Conservation (phyloP, 2,797 vertebrate species). For the Hypotaenidia okinawae region DNA sequence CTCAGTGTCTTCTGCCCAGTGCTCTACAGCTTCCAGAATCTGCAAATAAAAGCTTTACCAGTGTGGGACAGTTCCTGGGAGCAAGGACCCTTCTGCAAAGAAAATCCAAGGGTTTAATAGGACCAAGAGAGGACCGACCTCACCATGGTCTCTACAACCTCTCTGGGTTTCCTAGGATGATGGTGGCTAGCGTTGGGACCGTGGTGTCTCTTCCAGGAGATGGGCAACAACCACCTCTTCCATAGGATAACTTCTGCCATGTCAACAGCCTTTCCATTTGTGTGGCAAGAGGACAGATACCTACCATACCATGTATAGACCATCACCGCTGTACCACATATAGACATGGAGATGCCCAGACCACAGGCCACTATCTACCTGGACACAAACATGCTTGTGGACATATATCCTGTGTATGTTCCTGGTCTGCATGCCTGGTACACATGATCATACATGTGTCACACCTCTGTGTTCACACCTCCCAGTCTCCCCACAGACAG, state of each 20-base stretch:
- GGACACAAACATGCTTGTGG: too few species aligned
- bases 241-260: too few species aligned
- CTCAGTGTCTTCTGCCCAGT: background rate
- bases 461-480: background rate
- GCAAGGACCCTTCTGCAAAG: background rate
- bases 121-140: background rate
- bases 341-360: too few species aligned
- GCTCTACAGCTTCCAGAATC: background rate
- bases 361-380: too few species aligned
- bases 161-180: fast-evolving
- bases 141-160: background rate
- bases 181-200: background rate
- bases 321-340: too few species aligned
- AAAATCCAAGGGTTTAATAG: background rate
- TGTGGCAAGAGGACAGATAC: background rate
- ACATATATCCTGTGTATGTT: too few species aligned
- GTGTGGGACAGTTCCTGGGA: background rate
- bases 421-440: too few species aligned
- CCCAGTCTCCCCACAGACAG: fast-evolving
- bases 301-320: background rate
- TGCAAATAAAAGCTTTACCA: background rate
- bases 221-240: background rate
- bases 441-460: too few species aligned
- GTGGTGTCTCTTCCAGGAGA: background rate
- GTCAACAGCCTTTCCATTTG: background rate